A percentile compares a stretch with the other conserved stretches of the same genome.
These are phyloP conservation scores for Thrips palmi DNA, from an alignment of 1,140 invertebrate species.

Conservation along the genomic window DNA sequence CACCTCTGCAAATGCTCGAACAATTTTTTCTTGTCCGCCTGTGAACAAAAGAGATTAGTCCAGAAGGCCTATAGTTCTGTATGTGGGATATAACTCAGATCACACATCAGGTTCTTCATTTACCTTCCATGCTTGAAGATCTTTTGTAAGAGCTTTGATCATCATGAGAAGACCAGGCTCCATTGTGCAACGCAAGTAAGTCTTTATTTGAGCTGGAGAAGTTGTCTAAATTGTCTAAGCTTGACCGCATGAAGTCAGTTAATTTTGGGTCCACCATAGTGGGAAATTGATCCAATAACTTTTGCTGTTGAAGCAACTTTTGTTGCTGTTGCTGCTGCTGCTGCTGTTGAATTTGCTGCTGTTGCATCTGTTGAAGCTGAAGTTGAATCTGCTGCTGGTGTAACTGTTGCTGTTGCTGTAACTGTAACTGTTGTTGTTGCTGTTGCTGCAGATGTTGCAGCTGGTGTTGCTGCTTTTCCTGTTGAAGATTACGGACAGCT, in stretches of 20 bases:
- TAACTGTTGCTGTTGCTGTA: constrained; percentile 19
- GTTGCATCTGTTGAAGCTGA: too few relatives aligned
- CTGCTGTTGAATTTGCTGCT: constrained; percentile 12
- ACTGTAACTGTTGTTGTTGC: constrained; percentile 21
- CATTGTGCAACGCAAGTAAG: constrained; percentile 46
- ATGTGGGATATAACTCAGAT: background rate
- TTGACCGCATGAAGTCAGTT: constrained; percentile 39
- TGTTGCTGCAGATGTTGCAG: constrained; percentile 7
- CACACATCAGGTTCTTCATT: constrained; percentile 1
- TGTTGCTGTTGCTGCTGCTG: constrained; percentile 20
- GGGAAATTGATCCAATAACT: too few relatives aligned
- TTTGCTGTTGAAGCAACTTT: too few relatives aligned
- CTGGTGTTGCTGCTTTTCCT: constrained; percentile 9
- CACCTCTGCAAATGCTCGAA: constrained; percentile 59
- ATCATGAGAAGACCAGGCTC: constrained; percentile 29
- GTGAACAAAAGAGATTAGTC: constrained; percentile 9
- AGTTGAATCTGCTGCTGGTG: constrained; percentile 11
- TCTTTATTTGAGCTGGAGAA: constrained; percentile 28
- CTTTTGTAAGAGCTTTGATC: constrained; percentile 13
- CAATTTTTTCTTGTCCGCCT: constrained; percentile 60
- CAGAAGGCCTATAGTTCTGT: constrained; percentile 4
- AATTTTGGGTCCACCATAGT: constrained; percentile 39
- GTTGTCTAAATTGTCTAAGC: constrained; percentile 49
- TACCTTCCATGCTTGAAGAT: constrained; percentile 12
- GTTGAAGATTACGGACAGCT: constrained; percentile 29